Conservation (phyloP, 2,797 vertebrate species). For the Xenentodon cancila region DNA sequence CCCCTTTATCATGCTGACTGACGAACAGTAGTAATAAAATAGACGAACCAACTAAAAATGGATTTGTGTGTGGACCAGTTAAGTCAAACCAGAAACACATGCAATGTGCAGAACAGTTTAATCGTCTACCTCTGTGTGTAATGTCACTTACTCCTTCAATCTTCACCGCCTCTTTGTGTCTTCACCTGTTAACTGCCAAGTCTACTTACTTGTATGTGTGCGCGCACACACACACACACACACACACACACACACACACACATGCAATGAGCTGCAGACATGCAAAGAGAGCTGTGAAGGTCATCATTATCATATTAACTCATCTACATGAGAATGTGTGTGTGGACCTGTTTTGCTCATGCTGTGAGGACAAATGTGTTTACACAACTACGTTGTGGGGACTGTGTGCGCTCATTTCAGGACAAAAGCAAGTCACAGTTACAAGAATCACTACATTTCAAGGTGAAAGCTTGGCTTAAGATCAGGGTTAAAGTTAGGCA, state of each 20-base stretch:
- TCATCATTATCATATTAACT: constrained; percentile 72
- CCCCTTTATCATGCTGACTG: constrained; percentile 1
- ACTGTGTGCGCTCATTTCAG: constrained; percentile 5
- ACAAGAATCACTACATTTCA: constrained; percentile 8
- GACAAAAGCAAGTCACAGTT: constrained; percentile 1
- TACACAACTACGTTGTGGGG: constrained; percentile 2
- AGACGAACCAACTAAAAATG: not conserved
- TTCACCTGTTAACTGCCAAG: constrained; percentile 11
- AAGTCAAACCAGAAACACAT: not conserved
- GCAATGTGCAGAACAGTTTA: not conserved
- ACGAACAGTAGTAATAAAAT: constrained; percentile 5
- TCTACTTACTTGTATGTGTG: not conserved
- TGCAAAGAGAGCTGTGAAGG: constrained; percentile 53
- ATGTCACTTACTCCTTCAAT: constrained; percentile 1
- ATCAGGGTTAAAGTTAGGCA: not conserved
- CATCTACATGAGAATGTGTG: constrained; percentile 1
- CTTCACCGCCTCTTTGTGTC: not conserved
- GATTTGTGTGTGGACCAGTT: constrained; percentile 11
- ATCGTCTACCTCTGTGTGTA: constrained; percentile 1
- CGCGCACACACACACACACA: constrained; percentile 7
- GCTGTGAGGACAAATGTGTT: constrained; percentile 17
- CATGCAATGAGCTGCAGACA: constrained; percentile 24
- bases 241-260: constrained; percentile 11
- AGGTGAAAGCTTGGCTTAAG: constrained; percentile 11
- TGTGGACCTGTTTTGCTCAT: constrained; percentile 17